Evolutionary conservation across 2,888 invertebrate species (phyloP).

Genomic region (Brachypalpus laphriformis): DNA sequence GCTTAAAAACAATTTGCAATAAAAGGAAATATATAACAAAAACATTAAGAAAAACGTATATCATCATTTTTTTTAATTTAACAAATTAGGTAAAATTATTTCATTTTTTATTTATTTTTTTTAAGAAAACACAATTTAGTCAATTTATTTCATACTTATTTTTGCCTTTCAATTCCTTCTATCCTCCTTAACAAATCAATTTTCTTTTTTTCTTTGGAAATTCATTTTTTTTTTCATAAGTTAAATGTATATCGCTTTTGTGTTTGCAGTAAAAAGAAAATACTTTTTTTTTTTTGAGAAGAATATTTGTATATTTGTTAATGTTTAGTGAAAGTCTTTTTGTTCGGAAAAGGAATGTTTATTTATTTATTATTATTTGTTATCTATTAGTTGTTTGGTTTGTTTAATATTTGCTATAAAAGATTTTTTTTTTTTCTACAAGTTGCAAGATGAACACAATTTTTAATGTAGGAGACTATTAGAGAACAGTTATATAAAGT

Average conservation of each 20-base stretch:
- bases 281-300: conserved; percentile 3
- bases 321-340: conserved; percentile 31
- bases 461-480: conserved; percentile 17
- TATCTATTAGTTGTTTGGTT: conserved; percentile 20
- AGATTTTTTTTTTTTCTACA: neutral
- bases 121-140: conserved; percentile 2
- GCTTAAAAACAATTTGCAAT: conserved; percentile 78
- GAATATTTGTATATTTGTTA: conserved; percentile 4
- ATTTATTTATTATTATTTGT: neutral
- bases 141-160: neutral
- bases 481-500: neutral
- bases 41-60: neutral
- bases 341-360: conserved; percentile 39
- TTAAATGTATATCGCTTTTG: neutral
- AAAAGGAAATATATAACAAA: conserved; percentile 65
- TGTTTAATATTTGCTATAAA: neutral
- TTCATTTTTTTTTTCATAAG: neutral
- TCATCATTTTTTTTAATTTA: too few relatives aligned
- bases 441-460: conserved; percentile 8
- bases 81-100: neutral
- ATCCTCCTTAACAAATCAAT: conserved; percentile 25
- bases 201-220: neutral
- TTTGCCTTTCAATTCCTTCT: conserved; percentile 10
- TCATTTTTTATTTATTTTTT: conserved; percentile 1
- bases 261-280: conserved; percentile 3